Evolutionary conservation across 2,888 invertebrate species (phyloP).

Genomic region (Lapara coniferarum): DNA sequence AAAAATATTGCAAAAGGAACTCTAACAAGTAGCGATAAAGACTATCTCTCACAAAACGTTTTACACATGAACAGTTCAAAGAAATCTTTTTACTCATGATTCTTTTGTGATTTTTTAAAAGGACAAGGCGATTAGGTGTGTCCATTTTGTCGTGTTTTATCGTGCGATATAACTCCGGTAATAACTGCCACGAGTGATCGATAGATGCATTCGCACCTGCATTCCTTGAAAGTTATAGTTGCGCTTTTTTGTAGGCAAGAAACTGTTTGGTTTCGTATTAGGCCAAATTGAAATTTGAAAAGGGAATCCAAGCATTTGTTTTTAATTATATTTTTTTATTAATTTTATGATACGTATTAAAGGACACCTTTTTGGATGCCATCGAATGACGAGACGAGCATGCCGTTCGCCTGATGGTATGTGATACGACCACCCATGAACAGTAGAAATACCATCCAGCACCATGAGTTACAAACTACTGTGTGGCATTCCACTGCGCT

Average conservation of each 20-base stretch:
- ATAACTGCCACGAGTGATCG: constrained; percentile 77
- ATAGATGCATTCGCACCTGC: constrained; percentile 69
- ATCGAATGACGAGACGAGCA: too few relatives aligned
- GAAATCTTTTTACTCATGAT: constrained; percentile 26
- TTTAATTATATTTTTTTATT: not conserved
- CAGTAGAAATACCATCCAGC: too few relatives aligned
- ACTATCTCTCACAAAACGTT: too few relatives aligned
- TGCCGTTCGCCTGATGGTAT: too few relatives aligned
- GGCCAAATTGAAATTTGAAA: not conserved
- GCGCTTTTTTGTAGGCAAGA: not conserved
- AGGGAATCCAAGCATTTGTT: not conserved
- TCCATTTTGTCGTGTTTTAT: constrained; percentile 74
- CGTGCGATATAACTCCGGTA: constrained; percentile 52
- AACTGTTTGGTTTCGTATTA: not conserved
- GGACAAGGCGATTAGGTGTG: constrained; percentile 77
- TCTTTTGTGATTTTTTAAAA: constrained; percentile 73
- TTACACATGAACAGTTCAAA: not conserved
- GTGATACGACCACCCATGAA: too few relatives aligned
- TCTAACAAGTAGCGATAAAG: not conserved
- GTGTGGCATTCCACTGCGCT: too few relatives aligned
- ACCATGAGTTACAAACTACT: too few relatives aligned
- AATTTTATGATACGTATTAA: not conserved
- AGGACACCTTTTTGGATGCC: too few relatives aligned
- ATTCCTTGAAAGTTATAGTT: constrained; percentile 40
- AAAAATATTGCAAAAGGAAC: not conserved